Evolutionary conservation across 30 jellyfish, hydroid and myxozoan genomes (phyloP).

Genomic region (Hydractinia symbiolongicarpus): DNA sequence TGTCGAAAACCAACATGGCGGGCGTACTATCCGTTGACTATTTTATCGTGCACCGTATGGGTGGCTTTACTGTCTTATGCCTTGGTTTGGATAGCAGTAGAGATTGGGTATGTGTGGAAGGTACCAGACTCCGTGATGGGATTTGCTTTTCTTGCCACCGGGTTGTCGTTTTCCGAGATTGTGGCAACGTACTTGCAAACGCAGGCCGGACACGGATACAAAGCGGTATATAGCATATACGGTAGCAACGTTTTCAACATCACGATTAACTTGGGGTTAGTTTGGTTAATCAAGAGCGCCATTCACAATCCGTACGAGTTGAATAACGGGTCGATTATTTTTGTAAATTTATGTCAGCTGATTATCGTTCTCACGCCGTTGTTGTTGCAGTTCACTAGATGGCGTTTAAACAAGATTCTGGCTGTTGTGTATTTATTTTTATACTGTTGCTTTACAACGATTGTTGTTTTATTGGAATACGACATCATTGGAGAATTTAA

Average conservation of each 20-base stretch:
- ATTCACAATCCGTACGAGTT: conserved; percentile 22
- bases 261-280: conserved; percentile 22
- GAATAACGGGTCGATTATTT: conserved; percentile 16
- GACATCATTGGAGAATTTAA: conserved; percentile 17
- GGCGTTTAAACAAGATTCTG: conserved; percentile 17
- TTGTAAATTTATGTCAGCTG: conserved; percentile 17
- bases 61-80: conserved; percentile 17
- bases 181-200: conserved; percentile 15
- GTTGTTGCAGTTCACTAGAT: conserved; percentile 29
- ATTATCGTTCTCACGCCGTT: conserved; percentile 24
- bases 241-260: conserved; percentile 30
- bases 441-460: conserved; percentile 14
- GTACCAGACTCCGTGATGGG: conserved; percentile 27
- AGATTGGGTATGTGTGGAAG: conserved; percentile 8
- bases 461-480: conserved; percentile 10
- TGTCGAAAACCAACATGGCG: conserved; percentile 38
- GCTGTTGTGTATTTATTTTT: conserved; percentile 19
- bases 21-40: conserved; percentile 24
- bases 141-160: conserved; percentile 16
- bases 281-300: conserved; percentile 31
- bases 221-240: conserved; percentile 21
- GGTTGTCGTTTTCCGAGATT: conserved; percentile 12
- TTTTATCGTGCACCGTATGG: conserved; percentile 15
- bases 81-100: conserved; percentile 25
- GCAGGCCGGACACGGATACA: conserved; percentile 12